Conservation (phyloP, 2,888 invertebrate species). For the Acronicta alni region DNA sequence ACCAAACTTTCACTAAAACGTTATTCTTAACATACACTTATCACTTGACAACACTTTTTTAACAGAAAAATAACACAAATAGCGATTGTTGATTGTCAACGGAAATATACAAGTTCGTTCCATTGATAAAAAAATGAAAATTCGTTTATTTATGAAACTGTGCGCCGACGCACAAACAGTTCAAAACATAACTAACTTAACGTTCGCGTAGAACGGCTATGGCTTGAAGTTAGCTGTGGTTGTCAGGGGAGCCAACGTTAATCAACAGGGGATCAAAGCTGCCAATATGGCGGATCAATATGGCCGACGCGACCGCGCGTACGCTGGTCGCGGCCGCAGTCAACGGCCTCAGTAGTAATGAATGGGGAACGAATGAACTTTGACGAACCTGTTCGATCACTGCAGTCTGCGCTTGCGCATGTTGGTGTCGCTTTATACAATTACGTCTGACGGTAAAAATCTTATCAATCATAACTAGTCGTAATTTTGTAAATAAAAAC, state of each 20-base stretch:
- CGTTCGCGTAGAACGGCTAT: conserved; percentile 76
- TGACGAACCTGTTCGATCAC: conserved; percentile 73
- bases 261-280: conserved; percentile 48
- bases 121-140: conserved; percentile 70
- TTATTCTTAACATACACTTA: conserved; percentile 33
- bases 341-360: conserved; percentile 79
- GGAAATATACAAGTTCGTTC: conserved; percentile 60
- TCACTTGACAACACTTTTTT: conserved; percentile 45
- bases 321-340: conserved; percentile 60
- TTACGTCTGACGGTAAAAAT: conserved; percentile 16
- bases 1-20: conserved; percentile 77
- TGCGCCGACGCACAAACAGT: conserved; percentile 65
- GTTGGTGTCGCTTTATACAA: conserved; percentile 36
- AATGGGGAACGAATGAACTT: conserved; percentile 75
- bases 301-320: conserved; percentile 44
- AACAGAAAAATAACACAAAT: conserved; percentile 36
- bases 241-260: conserved; percentile 46
- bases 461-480: conserved; percentile 16
- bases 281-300: conserved; percentile 47
- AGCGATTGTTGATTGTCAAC: conserved; percentile 25
- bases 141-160: conserved; percentile 54
- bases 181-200: conserved; percentile 83
- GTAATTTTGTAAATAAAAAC: conserved; percentile 10
- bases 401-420: conserved; percentile 57
- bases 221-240: conserved; percentile 73